Percentiles rank a stretch among this genome's conserved stretches.
These are phyloP conservation scores for Erpobdella octoculata DNA, from an alignment of 2,888 invertebrate species.

Conservation along the genomic window DNA sequence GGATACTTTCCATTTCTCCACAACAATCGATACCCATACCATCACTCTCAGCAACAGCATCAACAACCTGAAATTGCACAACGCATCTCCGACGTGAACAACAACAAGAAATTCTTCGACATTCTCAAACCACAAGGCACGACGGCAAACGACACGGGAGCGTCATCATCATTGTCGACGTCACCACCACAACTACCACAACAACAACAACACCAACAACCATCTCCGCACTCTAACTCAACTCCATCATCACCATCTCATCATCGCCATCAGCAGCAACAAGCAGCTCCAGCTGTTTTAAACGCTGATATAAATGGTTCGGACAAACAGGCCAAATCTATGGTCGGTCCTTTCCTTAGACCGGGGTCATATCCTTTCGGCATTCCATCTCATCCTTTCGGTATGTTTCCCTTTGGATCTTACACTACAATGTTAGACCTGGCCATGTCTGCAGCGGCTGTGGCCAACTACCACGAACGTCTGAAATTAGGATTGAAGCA, in stretches of 20 bases:
- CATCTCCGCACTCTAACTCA: neutral
- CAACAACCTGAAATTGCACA: neutral
- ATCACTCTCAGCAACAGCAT: neutral
- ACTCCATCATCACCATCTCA: neutral
- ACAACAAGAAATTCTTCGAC: neutral
- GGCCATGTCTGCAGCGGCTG: conserved; percentile 16
- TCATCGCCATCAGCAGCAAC: neutral
- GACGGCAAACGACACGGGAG: neutral
- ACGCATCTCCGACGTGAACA: neutral
- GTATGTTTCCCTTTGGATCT: neutral
- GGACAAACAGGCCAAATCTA: neutral
- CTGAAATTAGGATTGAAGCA: neutral
- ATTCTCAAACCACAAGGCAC: neutral
- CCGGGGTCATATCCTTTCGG: conserved; percentile 13
- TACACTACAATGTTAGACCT: conserved; percentile 14
- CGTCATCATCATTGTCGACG: neutral
- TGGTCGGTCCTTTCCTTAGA: neutral
- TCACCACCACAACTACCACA: neutral
- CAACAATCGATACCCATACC: neutral
- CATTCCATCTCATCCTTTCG: neutral
- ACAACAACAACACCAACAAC: neutral
- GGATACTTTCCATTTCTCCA: conserved; percentile 7
- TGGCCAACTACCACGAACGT: conserved; percentile 20
- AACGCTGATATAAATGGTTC: neutral
- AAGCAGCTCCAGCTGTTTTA: neutral